Base-by-base conservation (phyloP, 2,797 vertebrate species). In the Botia kubotai region DNA sequence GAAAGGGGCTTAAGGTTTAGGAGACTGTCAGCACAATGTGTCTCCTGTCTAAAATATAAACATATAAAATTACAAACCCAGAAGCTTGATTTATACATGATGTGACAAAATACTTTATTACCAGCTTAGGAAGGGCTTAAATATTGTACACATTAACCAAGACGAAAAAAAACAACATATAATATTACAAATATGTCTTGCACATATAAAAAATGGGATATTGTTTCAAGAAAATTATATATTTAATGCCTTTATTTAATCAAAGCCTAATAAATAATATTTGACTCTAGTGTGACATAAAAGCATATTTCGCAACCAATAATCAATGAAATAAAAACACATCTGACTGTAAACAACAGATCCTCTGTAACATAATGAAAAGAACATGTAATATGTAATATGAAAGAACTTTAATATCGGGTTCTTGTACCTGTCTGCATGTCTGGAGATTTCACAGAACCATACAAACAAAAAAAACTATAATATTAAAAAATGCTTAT, bases 261-360 rank as follows among this genome's bases (percentile, higher is more conserved):
- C 39, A 48, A 76, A 57, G 33, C 36, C 6, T 63, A 76, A 79
- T 69, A 62, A 60, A 78, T 48, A 17, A 6, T 50, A 19, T 23
- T 80, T 63, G 14, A 57, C 50, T 80, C 43, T 72, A 55, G 71
- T 23, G 52, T 46, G 72, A 43, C 60, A 70, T 29, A 62, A 43
- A 62, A 67, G 39, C 50, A 80, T 53, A 17, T 26, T 69, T 69
- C 8, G 13, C 13, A 48, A 29, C 29, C 29, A 29, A 29, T 29
- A 29, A 29, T 29, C 29, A 29, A 29, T 29, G n/a, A n/a, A n/a
- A n/a, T n/a, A n/a, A n/a, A 43, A 69, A 13, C 74, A 67, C 39
- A 21, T 62, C 43, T 71, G 39, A 21, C 60, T 80, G 50, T 80
- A 75, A 75, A 72, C 77, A 53, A 14, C 36, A 39, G 29, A 29